Percentiles rank a stretch among this genome's conserved stretches.
These are phyloP conservation scores for Epistrophe eligans DNA, from an alignment of 2,888 invertebrate genomes.

Conservation along the genomic window DNA sequence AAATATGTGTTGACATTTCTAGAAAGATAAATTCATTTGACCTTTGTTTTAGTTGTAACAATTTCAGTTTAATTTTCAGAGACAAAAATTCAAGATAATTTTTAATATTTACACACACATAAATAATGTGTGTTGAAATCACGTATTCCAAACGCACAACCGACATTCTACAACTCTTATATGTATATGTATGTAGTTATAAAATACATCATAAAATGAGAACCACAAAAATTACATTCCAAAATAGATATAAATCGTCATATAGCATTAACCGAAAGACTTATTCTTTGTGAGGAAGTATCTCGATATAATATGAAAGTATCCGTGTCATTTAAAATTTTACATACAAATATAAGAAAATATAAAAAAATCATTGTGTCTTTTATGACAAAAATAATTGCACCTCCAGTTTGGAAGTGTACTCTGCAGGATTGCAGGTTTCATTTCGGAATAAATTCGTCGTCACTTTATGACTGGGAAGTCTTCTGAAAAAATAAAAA, in stretches of 20 bases:
- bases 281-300: not conserved
- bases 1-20: too few species aligned
- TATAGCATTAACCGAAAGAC: not conserved
- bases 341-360: not conserved
- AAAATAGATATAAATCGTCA: not conserved
- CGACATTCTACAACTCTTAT: too few species aligned
- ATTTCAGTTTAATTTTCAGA: not conserved
- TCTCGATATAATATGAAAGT: not conserved
- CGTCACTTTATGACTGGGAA: not conserved
- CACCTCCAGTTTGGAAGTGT: not conserved
- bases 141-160: too few species aligned
- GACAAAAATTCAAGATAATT: not conserved
- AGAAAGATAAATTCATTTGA: too few species aligned
- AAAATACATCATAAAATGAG: slow-evolving; percentile 1
- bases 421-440: not conserved
- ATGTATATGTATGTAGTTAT: too few species aligned
- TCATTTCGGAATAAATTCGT: not conserved
- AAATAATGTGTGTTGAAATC: too few species aligned
- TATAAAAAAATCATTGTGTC: not conserved
- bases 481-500: not conserved
- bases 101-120: not conserved
- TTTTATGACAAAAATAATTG: slow-evolving; percentile 11
- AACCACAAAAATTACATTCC: not conserved
- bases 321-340: not conserved
- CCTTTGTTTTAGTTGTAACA: too few species aligned